Conservation (phyloP, 2,113 vertebrate genomes). For the Eublepharis macularius region DNA sequence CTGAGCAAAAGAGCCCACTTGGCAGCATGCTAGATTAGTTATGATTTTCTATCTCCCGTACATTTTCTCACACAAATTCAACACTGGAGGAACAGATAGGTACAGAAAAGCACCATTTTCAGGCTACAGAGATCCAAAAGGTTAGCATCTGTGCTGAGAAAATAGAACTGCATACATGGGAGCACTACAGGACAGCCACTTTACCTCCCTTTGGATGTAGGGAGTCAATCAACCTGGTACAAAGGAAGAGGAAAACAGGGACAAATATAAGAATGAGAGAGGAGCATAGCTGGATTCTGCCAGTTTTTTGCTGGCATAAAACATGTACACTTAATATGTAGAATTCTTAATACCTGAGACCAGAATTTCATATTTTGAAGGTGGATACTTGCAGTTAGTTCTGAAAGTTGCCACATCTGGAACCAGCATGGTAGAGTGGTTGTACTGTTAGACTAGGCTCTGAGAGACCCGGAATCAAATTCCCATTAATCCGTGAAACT, state of each 20-base stretch:
- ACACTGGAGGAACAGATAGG: background rate
- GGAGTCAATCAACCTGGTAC: background rate
- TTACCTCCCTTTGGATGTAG: background rate
- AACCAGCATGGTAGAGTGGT: too few relatives aligned
- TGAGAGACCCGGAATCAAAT: too few relatives aligned
- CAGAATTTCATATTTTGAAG: background rate
- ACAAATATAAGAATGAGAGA: background rate
- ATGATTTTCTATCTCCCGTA: background rate
- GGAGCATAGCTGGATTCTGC: background rate
- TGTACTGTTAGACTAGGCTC: too few relatives aligned
- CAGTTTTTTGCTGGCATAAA: background rate
- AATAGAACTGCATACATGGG: rapidly evolving
- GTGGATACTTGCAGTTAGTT: background rate
- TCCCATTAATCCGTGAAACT: too few relatives aligned
- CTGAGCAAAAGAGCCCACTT: rapidly evolving
- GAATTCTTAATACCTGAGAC: background rate
- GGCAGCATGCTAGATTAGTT: background rate
- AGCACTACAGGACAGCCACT: background rate
- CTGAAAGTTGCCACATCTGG: background rate
- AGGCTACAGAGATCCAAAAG: background rate
- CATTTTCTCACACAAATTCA: background rate
- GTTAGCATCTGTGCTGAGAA: background rate
- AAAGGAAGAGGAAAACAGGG: background rate
- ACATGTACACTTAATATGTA: background rate
- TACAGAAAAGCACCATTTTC: background rate